A percentile compares a stretch with the other conserved stretches of the same genome.
Evolutionary conservation across 2,797 vertebrate species (phyloP).

Genomic region (Enteromius radiatus): DNA sequence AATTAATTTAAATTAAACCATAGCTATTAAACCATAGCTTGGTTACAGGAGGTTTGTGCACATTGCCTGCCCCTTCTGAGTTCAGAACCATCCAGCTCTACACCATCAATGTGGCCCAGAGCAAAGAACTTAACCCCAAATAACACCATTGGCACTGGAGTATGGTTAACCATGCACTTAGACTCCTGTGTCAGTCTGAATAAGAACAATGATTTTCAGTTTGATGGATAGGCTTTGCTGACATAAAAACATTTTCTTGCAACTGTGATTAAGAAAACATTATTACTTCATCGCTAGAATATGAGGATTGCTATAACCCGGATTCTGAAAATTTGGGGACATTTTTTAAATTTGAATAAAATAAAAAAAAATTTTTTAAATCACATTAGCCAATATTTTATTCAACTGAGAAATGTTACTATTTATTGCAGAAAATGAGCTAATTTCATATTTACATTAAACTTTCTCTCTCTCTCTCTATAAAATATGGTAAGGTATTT

Average conservation of each 20-base stretch:
- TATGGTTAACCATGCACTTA: neutral
- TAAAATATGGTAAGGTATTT: no score
- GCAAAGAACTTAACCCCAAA: neutral
- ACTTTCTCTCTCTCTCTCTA: no score
- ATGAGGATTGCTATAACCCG: neutral
- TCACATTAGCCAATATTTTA: no score
- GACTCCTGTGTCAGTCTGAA: neutral
- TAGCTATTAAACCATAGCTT: no score
- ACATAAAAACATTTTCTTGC: neutral
- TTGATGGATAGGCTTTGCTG: neutral
- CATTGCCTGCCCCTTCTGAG: neutral
- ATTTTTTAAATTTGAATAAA: no score
- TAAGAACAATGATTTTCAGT: neutral
- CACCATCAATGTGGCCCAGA: neutral
- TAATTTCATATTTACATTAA: no score
- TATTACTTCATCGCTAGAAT: neutral
- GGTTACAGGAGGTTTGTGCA: neutral
- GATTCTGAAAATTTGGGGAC: no score
- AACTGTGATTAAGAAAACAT: neutral
- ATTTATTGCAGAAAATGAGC: no score
- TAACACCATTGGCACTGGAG: neutral
- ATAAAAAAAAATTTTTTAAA: no score
- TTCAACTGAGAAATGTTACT: no score
- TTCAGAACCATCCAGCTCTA: no score
- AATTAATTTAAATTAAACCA: neutral